Conservation (phyloP, 1,140 invertebrate genomes). For the Trichonephila clavata region DNA sequence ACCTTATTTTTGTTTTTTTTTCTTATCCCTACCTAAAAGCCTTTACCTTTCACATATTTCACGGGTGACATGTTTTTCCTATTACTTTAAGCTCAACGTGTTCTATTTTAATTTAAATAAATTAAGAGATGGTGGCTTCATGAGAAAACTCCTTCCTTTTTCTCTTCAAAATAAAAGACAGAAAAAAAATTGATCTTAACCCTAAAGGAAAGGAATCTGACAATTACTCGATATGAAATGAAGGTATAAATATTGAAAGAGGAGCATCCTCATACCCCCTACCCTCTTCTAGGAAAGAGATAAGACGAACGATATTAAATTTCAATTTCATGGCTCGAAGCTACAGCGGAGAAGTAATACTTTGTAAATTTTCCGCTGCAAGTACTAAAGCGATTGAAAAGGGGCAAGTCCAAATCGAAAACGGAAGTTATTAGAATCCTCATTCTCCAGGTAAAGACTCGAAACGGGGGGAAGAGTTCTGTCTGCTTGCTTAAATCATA, state of each 20-base stretch:
- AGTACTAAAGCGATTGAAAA: conserved; percentile 60
- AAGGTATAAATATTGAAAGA: conserved; percentile 54
- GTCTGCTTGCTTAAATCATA: conserved; percentile 58
- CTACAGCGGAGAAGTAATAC: conserved; percentile 48
- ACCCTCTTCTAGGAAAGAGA: neutral
- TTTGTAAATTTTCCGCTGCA: conserved; percentile 60
- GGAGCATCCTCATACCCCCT: neutral
- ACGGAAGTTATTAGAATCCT: conserved; percentile 66
- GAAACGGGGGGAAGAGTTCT: conserved; percentile 16
- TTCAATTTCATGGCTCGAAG: conserved; percentile 66
- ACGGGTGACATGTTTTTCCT: conserved; percentile 44
- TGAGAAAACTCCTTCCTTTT: conserved; percentile 12
- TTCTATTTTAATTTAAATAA: conserved; percentile 67
- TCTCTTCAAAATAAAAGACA: neutral
- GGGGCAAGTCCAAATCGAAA: conserved; percentile 39
- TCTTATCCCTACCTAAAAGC: neutral
- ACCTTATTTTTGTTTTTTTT: neutral
- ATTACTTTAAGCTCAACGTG: conserved; percentile 1
- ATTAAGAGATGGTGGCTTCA: conserved; percentile 35
- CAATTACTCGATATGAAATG: conserved; percentile 55
- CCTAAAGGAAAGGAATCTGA: neutral
- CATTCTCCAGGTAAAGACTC: conserved; percentile 54
- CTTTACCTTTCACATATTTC: conserved; percentile 11
- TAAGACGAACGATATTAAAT: conserved; percentile 66
- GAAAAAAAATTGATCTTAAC: neutral